Conservation (phyloP, 2,888 invertebrate species). For the Thymelicus lineola region DNA sequence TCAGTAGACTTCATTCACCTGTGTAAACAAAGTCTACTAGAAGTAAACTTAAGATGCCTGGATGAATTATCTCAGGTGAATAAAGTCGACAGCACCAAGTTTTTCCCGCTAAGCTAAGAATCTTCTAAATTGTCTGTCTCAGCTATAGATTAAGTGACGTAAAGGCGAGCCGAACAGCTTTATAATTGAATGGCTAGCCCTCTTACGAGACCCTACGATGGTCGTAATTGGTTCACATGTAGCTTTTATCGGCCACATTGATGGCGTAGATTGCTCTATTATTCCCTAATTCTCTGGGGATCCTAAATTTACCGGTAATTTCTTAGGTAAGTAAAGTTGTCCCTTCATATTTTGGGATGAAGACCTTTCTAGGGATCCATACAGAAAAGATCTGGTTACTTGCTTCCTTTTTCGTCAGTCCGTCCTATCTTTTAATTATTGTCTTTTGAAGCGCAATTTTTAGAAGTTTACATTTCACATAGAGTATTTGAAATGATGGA, state of each 20-base stretch:
- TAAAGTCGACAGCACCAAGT: no score
- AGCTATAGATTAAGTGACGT: slow-evolving; percentile 13
- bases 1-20: no score
- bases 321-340: background rate
- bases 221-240: slow-evolving; percentile 32
- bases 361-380: background rate
- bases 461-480: no score
- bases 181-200: slow-evolving; percentile 23
- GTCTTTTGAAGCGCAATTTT: no score
- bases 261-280: slow-evolving; percentile 10
- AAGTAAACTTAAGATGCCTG: no score
- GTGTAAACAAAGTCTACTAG: no score
- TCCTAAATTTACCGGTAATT: slow-evolving; percentile 3
- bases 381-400: background rate
- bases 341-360: slow-evolving; percentile 3
- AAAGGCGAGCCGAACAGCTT: slow-evolving; percentile 11
- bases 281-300: slow-evolving; percentile 2
- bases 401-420: background rate
- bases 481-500: no score
- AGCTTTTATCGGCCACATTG: slow-evolving; percentile 15
- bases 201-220: slow-evolving; percentile 13
- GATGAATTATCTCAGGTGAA: no score
- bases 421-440: no score
- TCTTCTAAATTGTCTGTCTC: background rate
- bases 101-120: background rate